A percentile compares a stretch with the other conserved stretches of the same genome.
Conservation (phyloP, 2,113 vertebrate genomes). For the Catharus minimus region DNA sequence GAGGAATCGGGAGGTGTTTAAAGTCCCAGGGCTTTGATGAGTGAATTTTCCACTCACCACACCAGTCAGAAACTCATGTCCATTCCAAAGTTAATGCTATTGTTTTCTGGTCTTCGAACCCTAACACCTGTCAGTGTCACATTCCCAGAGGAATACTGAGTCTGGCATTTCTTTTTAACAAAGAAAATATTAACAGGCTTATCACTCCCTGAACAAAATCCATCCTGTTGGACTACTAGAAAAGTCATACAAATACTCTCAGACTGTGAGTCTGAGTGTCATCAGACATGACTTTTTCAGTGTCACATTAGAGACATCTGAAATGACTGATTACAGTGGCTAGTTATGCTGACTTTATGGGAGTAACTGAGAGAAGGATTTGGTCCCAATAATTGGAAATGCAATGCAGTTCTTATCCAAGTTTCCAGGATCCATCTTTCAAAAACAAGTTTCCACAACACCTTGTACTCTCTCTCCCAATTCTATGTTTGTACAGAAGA, state of each 20-base stretch:
- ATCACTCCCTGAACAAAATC: background rate
- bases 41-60: background rate
- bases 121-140: slow-evolving; percentile 41
- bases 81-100: slow-evolving; percentile 39
- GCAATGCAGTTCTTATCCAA: background rate
- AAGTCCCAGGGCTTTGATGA: slow-evolving; percentile 17
- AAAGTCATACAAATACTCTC: background rate
- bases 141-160: slow-evolving; percentile 11
- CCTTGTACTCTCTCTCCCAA: background rate
- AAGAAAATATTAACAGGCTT: slow-evolving; percentile 22
- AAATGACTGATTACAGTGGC: background rate
- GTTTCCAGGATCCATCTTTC: background rate
- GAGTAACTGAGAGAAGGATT: background rate
- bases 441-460: background rate
- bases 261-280: background rate
- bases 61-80: slow-evolving; percentile 21
- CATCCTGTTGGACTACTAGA: background rate
- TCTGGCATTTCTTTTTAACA: slow-evolving; percentile 13
- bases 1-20: background rate
- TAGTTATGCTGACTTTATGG: background rate
- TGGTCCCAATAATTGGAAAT: background rate
- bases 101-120: slow-evolving; percentile 64
- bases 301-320: background rate
- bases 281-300: background rate
- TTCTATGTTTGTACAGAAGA: background rate